A percentile compares a stretch with the other conserved stretches of the same genome.
phyloP scores from a whole-genome alignment of 2,797 vertebrate species.

The Remorina albescens region DNA sequence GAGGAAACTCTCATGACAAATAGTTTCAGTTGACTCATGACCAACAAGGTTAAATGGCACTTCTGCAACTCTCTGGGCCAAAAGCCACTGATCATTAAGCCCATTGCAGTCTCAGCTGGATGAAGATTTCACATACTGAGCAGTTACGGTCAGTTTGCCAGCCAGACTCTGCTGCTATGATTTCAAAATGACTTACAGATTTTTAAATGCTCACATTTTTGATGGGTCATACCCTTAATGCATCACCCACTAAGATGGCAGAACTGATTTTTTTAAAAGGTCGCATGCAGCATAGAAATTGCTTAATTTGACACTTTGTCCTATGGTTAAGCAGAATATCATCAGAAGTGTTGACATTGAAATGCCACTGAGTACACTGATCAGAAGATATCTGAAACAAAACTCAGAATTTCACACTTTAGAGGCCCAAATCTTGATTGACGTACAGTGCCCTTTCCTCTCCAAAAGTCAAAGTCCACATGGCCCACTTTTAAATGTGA shows the following conservation, averaged over 20 bases:
- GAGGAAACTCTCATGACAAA: conserved; percentile 35
- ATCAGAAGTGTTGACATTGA: conserved; percentile 61
- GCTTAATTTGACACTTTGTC: conserved; percentile 67
- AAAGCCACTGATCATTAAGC: conserved; percentile 51
- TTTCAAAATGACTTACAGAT: conserved; percentile 15
- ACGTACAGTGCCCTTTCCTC: conserved; percentile 16
- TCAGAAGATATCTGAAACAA: conserved; percentile 57
- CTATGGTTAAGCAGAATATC: conserved; percentile 60
- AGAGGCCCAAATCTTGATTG: conserved; percentile 12
- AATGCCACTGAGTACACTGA: conserved; percentile 65
- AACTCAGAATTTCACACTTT: conserved; percentile 24
- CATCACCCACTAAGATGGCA: conserved; percentile 26
- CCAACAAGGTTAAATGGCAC: conserved; percentile 44
- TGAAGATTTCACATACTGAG: conserved; percentile 20
- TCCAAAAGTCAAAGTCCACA: conserved; percentile 19
- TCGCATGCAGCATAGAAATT: conserved; percentile 46
- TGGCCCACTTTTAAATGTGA: conserved; percentile 6
- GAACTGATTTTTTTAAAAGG: conserved; percentile 56
- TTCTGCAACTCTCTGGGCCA: conserved; percentile 37
- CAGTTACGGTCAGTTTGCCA: conserved; percentile 17
- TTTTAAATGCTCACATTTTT: conserved; percentile 13
- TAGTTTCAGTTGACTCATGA: conserved; percentile 41
- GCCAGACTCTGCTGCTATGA: background rate
- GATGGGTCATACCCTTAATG: conserved; percentile 27
- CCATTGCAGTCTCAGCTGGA: background rate